These are phyloP conservation scores for Therioaphis trifolii DNA, from an alignment of 2,888 invertebrate genomes.

Conservation along the genomic window DNA sequence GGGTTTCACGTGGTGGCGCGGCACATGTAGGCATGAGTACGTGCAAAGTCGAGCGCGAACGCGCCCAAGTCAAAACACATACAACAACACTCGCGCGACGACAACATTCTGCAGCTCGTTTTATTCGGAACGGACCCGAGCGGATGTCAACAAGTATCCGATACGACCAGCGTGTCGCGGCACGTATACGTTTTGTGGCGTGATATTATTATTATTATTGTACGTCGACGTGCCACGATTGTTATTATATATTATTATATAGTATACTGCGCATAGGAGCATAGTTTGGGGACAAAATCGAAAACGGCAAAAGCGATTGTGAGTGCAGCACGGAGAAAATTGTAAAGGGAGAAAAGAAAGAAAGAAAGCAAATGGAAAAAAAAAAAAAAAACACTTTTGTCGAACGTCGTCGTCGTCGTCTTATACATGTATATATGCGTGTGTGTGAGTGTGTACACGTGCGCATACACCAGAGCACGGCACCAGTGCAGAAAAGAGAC, in stretches of 20 bases:
- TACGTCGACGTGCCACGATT: no score
- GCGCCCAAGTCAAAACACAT: not conserved
- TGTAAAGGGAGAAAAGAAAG: no score
- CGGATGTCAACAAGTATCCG: not conserved
- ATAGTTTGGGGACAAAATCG: not conserved
- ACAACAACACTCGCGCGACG: not conserved
- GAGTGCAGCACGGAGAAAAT: not conserved
- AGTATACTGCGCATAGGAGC: no score
- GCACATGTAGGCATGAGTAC: not conserved
- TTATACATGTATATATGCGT: no score
- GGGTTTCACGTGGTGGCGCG: not conserved
- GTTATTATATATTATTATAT: no score
- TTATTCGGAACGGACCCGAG: not conserved
- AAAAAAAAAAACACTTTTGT: slow-evolving; percentile 37
- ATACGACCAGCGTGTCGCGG: no score
- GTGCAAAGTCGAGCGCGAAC: slow-evolving; percentile 11
- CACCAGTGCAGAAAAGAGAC: slow-evolving; percentile 33
- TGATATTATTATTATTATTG: no score
- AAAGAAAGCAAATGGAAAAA: not conserved
- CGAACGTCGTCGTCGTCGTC: not conserved
- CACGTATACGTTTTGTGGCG: no score
- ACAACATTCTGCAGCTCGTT: not conserved
- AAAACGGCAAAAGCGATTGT: not conserved
- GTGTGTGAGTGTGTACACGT: not conserved
- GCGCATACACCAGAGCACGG: not conserved